These are phyloP conservation scores for Mohoua ochrocephala DNA, from an alignment of 2,113 vertebrate genomes.

Conservation along the genomic window DNA sequence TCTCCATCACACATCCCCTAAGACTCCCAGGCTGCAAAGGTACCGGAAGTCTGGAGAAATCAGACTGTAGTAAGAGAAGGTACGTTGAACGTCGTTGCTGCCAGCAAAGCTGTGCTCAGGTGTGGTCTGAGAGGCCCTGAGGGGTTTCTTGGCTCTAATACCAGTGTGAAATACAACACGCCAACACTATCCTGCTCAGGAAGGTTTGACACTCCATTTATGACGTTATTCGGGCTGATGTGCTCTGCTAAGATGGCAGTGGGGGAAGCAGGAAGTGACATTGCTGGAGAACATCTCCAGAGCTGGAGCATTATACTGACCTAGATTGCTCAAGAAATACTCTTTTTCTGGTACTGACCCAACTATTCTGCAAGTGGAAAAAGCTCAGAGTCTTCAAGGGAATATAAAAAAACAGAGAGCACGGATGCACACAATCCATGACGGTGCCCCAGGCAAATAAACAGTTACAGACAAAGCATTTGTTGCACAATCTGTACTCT, in stretches of 20 bases:
- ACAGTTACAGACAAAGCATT: neutral
- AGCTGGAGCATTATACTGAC: neutral
- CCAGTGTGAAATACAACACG: neutral
- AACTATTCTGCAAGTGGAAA: neutral
- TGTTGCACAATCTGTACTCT: neutral
- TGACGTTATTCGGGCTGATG: neutral
- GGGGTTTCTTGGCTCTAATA: neutral
- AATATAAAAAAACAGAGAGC: neutral
- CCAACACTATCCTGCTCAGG: neutral
- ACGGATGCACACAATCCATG: neutral
- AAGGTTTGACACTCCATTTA: neutral
- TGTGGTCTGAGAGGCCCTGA: neutral
- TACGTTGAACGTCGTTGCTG: accelerated
- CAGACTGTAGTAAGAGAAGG: accelerated
- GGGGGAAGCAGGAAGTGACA: neutral
- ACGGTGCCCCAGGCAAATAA: neutral
- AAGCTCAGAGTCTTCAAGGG: neutral
- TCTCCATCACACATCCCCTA: neutral
- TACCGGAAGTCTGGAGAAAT: neutral
- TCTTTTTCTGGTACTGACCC: neutral
- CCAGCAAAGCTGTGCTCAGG: neutral
- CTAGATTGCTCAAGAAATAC: neutral
- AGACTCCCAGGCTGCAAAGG: neutral
- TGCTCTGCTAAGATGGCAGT: neutral
- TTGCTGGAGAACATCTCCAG: neutral